Percentiles rank a stretch among this genome's conserved stretches.
Evolutionary conservation across 2,888 invertebrate species (phyloP).

Genomic region (Masnerella sp.): DNA sequence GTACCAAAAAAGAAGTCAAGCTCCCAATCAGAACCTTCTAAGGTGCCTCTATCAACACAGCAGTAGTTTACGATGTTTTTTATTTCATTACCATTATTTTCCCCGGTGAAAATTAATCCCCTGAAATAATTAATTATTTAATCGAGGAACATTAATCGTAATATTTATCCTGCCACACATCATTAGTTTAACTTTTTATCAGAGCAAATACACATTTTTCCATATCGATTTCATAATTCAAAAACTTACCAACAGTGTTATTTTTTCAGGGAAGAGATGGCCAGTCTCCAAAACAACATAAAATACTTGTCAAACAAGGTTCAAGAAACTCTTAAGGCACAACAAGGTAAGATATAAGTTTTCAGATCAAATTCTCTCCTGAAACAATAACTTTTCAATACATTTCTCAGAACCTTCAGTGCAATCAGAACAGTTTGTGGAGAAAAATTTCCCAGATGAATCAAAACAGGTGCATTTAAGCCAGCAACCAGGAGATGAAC

Average conservation of each 20-base stretch:
- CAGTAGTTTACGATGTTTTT: slow-evolving; percentile 63
- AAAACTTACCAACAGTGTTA: too few species aligned
- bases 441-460: slow-evolving; percentile 32
- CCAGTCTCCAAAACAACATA: slow-evolving; percentile 89
- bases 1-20: slow-evolving; percentile 74
- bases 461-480: slow-evolving; percentile 17
- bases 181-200: too few species aligned
- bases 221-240: too few species aligned
- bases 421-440: slow-evolving; percentile 3
- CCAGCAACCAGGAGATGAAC: slow-evolving; percentile 14
- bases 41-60: slow-evolving; percentile 74
- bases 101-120: too few species aligned
- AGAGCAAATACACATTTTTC: too few species aligned
- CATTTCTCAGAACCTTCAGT: slow-evolving; percentile 20
- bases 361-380: neutral
- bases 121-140: too few species aligned
- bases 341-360: slow-evolving; percentile 64
- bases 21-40: slow-evolving; percentile 68
- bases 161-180: too few species aligned
- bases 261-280: slow-evolving; percentile 87
- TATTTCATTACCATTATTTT: neutral
- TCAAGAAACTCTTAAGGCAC: slow-evolving; percentile 66
- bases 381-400: neutral
- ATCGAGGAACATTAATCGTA: too few species aligned
- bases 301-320: slow-evolving; percentile 81